A percentile compares a stretch with the other conserved stretches of the same genome.
phyloP scores from a whole-genome alignment of 2,113 vertebrate species.

The Loxodonta africana region DNA sequence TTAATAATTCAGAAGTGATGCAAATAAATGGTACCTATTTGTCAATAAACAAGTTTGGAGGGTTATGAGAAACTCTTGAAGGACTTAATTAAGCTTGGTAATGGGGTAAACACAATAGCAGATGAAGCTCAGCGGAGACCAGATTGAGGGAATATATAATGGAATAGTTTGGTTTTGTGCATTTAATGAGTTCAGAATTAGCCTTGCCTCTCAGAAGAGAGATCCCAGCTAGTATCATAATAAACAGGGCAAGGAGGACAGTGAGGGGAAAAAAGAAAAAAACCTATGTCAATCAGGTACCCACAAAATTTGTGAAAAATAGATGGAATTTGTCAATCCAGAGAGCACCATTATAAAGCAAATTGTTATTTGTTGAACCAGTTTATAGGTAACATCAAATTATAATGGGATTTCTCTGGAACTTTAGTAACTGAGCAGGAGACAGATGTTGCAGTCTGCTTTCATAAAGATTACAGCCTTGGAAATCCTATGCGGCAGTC shows the following conservation, averaged over 20 bases:
- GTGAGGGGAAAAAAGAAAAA: not conserved
- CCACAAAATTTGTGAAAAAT: slow-evolving; percentile 25
- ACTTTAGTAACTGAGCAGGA: not conserved
- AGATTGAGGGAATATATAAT: slow-evolving; percentile 66
- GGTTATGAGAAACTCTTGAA: slow-evolving; percentile 75
- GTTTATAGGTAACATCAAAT: not conserved
- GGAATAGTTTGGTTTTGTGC: slow-evolving; percentile 46
- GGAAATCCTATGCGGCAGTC: not conserved
- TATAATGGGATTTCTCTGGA: slow-evolving; percentile 47
- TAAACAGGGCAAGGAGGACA: slow-evolving; percentile 44
- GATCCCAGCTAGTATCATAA: slow-evolving; percentile 23
- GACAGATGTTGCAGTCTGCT: not conserved
- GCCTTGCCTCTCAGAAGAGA: slow-evolving; percentile 64
- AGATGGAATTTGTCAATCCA: slow-evolving; percentile 1
- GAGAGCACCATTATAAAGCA: slow-evolving; percentile 39
- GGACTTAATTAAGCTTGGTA: slow-evolving; percentile 80
- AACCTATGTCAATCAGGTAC: slow-evolving; percentile 23
- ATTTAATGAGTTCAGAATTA: slow-evolving; percentile 78
- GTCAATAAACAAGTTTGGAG: slow-evolving; percentile 62
- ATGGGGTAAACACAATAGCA: slow-evolving; percentile 78
- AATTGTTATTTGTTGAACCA: slow-evolving; percentile 16
- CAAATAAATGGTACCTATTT: slow-evolving; percentile 64
- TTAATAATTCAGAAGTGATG: slow-evolving; percentile 76
- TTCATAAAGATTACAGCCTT: not conserved
- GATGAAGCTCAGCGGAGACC: slow-evolving; percentile 60